phyloP scores from a whole-genome alignment of 2,888 invertebrate species.

The Nematopogon swammerdamellus region DNA sequence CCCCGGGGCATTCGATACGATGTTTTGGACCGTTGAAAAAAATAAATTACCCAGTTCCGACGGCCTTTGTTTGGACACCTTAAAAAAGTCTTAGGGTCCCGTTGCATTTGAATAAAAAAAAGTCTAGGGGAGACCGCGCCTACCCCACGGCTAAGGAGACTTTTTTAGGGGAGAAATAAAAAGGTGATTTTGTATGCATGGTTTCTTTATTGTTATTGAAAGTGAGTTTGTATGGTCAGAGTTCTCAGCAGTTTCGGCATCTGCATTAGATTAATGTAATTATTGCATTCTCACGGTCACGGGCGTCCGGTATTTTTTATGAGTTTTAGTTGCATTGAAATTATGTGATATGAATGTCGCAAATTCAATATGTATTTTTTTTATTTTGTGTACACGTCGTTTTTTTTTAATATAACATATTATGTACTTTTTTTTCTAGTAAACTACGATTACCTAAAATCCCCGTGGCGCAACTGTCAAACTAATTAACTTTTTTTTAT shows the following conservation, averaged over 20 bases:
- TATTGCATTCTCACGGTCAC: neutral
- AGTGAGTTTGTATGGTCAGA: conserved; percentile 11
- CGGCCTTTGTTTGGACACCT: conserved; percentile 39
- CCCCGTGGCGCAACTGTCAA: too few relatives aligned
- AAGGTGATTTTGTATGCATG: conserved; percentile 26
- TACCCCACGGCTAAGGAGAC: conserved; percentile 20
- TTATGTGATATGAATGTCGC: conserved; percentile 15
- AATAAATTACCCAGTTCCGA: conserved; percentile 16
- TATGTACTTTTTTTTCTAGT: neutral
- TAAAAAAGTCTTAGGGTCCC: conserved; percentile 42
- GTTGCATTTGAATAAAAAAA: conserved; percentile 42
- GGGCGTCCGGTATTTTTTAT: neutral
- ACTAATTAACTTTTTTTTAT: too few relatives aligned
- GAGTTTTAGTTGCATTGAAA: too few relatives aligned
- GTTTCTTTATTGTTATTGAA: neutral
- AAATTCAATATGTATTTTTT: conserved; percentile 26
- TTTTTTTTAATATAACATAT: conserved; percentile 5
- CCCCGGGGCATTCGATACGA: conserved; percentile 32
- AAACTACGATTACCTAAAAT: too few relatives aligned
- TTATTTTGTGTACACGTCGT: neutral
- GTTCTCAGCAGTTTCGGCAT: conserved; percentile 14
- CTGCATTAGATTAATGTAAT: neutral
- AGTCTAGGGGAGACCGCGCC: conserved; percentile 32
- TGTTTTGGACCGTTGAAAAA: conserved; percentile 3
- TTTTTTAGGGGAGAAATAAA: conserved; percentile 42